A percentile compares a stretch with the other conserved stretches of the same genome.
phyloP scores from a whole-genome alignment of 2,113 vertebrate genomes.

The Hyaena hyaena region DNA sequence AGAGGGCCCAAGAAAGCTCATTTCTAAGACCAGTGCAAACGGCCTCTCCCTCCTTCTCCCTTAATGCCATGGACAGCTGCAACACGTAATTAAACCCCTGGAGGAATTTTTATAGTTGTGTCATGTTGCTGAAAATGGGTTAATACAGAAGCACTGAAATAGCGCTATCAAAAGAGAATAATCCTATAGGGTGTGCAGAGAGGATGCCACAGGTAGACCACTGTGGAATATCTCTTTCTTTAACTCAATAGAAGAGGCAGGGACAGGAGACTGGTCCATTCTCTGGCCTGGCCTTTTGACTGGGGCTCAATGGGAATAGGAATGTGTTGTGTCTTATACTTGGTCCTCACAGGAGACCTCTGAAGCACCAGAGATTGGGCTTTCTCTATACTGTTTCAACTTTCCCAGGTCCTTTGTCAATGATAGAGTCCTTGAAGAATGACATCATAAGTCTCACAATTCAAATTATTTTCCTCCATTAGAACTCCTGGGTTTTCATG shows the following conservation, averaged over 20 bases:
- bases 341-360: background rate
- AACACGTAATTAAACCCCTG: background rate
- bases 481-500: background rate
- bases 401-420: background rate
- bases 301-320: too few species aligned
- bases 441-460: background rate
- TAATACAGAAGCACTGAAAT: background rate
- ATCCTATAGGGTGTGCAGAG: background rate
- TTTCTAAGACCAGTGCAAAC: background rate
- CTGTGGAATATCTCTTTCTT: background rate
- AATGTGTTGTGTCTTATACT: background rate
- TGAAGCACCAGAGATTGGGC: background rate
- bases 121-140: background rate
- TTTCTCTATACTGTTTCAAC: background rate
- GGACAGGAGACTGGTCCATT: background rate
- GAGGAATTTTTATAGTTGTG: background rate
- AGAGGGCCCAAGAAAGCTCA: background rate
- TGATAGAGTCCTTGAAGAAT: background rate
- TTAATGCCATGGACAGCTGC: background rate
- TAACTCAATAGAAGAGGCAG: background rate
- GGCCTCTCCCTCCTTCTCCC: background rate
- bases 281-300: background rate
- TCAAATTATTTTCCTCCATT: background rate
- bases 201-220: background rate
- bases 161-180: background rate